phyloP scores from a whole-genome alignment of 2,113 vertebrate species.

The Varanus komodoensis region DNA sequence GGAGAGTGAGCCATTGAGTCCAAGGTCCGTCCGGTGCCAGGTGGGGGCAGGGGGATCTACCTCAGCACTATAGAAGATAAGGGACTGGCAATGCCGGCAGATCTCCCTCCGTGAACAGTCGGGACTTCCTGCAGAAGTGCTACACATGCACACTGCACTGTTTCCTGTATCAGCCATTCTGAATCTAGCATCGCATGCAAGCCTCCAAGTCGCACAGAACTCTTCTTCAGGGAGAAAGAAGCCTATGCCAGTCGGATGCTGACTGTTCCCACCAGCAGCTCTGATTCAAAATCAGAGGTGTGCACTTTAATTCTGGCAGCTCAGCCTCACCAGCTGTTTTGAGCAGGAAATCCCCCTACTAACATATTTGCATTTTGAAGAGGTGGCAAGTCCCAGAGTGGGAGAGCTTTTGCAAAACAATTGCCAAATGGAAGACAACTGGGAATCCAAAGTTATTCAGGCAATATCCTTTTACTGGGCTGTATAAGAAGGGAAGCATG shows the following conservation, averaged over 20 bases:
- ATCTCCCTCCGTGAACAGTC: background rate
- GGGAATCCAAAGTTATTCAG: background rate
- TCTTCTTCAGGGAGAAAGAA: too few relatives aligned
- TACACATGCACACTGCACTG: rapidly evolving
- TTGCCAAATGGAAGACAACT: background rate
- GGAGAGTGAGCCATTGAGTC: slow-evolving; percentile 21
- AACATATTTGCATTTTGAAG: background rate
- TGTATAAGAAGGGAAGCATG: background rate
- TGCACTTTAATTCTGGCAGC: background rate
- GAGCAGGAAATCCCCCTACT: background rate
- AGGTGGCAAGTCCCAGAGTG: too few relatives aligned
- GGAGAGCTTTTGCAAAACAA: background rate
- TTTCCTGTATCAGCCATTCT: background rate
- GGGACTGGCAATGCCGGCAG: background rate
- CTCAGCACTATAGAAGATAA: slow-evolving; percentile 8
- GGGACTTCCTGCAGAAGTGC: background rate
- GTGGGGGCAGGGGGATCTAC: slow-evolving; percentile 31
- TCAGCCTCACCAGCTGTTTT: background rate
- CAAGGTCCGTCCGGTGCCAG: slow-evolving; percentile 38
- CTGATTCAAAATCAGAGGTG: background rate
- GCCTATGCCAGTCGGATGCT: too few relatives aligned
- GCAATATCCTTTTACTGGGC: background rate
- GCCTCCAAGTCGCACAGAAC: background rate
- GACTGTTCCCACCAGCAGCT: background rate
- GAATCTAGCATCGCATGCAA: background rate